phyloP scores from a whole-genome alignment of 2,113 vertebrate species.

The Hippotragus niger region DNA sequence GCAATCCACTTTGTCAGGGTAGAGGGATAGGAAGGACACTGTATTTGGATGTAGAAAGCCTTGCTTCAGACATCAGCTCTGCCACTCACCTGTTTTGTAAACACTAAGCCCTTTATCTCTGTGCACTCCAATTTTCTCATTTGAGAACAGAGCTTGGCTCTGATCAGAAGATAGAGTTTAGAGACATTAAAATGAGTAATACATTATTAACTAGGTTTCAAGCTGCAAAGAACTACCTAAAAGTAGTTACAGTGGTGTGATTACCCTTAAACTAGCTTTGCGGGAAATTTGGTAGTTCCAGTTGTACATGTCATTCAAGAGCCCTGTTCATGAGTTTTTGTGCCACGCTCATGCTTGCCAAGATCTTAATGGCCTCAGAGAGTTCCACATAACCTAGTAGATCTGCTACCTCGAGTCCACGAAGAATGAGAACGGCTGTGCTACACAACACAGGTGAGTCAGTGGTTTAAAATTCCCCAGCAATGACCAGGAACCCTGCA shows the following conservation, averaged over 20 bases:
- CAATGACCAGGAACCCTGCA: background rate
- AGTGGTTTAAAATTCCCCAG: background rate
- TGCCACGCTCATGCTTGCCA: background rate
- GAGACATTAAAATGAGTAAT: slow-evolving; percentile 49
- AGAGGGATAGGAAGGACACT: background rate
- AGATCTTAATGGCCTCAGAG: background rate
- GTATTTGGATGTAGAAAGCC: background rate
- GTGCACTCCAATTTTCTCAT: slow-evolving; percentile 26
- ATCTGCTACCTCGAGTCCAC: background rate
- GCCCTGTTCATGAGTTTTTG: background rate
- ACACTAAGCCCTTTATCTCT: background rate
- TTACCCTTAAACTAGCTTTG: background rate
- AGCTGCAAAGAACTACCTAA: slow-evolving; percentile 1
- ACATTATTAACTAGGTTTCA: slow-evolving; percentile 35
- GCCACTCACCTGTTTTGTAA: slow-evolving; percentile 10
- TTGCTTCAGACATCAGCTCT: background rate
- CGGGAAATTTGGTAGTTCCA: background rate
- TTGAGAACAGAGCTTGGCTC: slow-evolving; percentile 16
- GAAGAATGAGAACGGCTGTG: background rate
- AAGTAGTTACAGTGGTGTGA: background rate
- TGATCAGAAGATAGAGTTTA: background rate
- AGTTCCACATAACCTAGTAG: background rate
- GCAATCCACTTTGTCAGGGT: background rate
- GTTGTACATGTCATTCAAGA: background rate
- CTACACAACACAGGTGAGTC: background rate